phyloP scores from a whole-genome alignment of 2,888 invertebrate species.

The Hermodice carunculata region DNA sequence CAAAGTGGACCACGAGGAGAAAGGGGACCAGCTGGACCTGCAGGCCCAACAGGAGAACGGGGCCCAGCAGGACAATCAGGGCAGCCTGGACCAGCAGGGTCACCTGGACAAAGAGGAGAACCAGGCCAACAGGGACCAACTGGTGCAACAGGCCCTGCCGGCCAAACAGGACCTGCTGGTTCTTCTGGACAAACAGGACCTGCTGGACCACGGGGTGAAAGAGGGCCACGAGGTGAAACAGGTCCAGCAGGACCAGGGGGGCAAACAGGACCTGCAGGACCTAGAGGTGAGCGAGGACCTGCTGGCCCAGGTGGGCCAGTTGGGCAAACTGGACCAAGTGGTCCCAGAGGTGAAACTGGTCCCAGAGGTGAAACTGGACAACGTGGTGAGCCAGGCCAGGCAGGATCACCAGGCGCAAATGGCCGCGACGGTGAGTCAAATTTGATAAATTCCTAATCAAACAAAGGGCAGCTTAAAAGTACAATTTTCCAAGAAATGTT shows the following conservation, averaged over 20 bases:
- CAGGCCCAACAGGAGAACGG: conserved; percentile 16
- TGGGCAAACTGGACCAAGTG: conserved; percentile 23
- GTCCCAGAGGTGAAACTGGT: conserved; percentile 5
- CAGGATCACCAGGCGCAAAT: conserved; percentile 15
- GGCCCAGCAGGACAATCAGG: conserved; percentile 24
- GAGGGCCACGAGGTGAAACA: conserved; percentile 24
- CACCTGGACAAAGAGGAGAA: conserved; percentile 26
- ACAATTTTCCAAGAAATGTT: no score
- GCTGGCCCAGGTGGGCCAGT: conserved; percentile 29
- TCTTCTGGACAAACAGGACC: neutral
- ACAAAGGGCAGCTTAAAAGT: no score
- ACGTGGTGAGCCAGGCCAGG: neutral
- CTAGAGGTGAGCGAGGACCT: conserved; percentile 5
- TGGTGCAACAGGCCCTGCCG: conserved; percentile 27
- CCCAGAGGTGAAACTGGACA: conserved; percentile 5
- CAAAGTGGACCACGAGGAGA: conserved; percentile 5
- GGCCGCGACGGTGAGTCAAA: conserved; percentile 8
- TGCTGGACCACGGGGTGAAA: neutral
- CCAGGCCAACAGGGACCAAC: conserved; percentile 41
- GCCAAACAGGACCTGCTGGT: conserved; percentile 16
- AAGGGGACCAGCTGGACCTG: conserved; percentile 11
- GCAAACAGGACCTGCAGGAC: conserved; percentile 11
- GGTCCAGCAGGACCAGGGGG: conserved; percentile 6
- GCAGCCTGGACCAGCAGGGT: conserved; percentile 12
- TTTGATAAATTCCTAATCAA: no score